Evolutionary conservation across 2,113 vertebrate species (phyloP).

Genomic region (Gulo gulo): DNA sequence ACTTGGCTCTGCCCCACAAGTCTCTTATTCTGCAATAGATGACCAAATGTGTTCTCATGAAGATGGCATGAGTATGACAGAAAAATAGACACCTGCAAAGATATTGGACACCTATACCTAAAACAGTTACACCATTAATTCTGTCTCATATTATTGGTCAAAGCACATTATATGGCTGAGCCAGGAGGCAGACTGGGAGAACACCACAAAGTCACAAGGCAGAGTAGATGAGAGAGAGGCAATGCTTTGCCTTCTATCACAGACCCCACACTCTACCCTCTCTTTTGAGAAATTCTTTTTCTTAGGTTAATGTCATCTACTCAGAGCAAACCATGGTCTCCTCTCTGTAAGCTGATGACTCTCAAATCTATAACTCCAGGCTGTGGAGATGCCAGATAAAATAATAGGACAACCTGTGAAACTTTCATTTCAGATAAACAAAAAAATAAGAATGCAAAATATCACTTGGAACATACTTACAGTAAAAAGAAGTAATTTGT

Average conservation of each 20-base stretch:
- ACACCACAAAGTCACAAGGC: neutral
- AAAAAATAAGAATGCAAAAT: neutral
- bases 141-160: neutral
- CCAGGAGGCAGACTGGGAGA: neutral
- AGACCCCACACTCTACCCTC: neutral
- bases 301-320: neutral
- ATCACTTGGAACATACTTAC: neutral
- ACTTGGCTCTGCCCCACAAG: neutral
- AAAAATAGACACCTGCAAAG: neutral
- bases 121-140: neutral
- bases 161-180: neutral
- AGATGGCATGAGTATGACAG: rapidly evolving
- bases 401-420: neutral
- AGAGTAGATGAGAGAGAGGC: neutral
- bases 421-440: neutral
- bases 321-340: neutral
- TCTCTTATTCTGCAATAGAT: neutral
- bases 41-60: neutral
- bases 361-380: neutral
- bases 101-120: neutral
- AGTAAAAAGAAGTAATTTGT: neutral
- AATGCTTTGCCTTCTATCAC: neutral
- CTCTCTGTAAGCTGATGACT: neutral
- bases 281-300: neutral
- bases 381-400: neutral